Evolutionary conservation across 2,797 vertebrate species (phyloP), one percentile per base, ranked within the genome.

Genomic region (Denticeps clupeoides): DNA sequence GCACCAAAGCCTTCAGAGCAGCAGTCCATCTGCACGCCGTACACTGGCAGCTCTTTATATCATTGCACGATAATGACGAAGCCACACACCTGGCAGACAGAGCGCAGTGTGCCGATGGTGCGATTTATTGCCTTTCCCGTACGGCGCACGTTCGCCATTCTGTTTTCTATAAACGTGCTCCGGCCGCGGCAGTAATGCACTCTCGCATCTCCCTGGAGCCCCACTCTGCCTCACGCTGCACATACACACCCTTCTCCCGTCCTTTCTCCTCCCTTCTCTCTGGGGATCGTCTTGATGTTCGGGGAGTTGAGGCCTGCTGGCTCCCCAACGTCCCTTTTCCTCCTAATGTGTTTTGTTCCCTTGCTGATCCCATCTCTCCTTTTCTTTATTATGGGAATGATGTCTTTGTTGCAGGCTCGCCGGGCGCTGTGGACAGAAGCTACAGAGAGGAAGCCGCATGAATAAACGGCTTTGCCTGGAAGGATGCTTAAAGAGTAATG

Each of bases 151-250:
- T 32, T 32, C n/a, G 13, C 4, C 35, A 59, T 64, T 70, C 41
- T 52, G 65, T 62, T 58, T 63, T 46, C 56, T 32, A 61, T 53
- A 65, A 63, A 55, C 10, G 49, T 50, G 57, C 56, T 56, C 59
- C 43, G 47, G 15, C 49, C 23, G 48, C 65, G 73, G 68, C 70
- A 68, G 59, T 72, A 75, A 79, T 75, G 55, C 67, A 80, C 78
- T 67, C 72, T 49, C 5, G n/a, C 55, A 35, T 45, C 19, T 31
- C 40, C 12, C 45, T 41, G 16, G 37, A 27, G 11, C 22, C 28
- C 16, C 31, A 3, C 23, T 12, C 24, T 11, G 4, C 6, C 21
- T 25, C 23, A 27, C 6, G n/a, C 22, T 24, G 12, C 13, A 41
- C 12, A 12, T 7, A 41, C 8, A 4, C 37, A 5, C 4, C 38